Conservation (phyloP, 2,888 invertebrate genomes). For the Chloromyia formosa region DNA sequence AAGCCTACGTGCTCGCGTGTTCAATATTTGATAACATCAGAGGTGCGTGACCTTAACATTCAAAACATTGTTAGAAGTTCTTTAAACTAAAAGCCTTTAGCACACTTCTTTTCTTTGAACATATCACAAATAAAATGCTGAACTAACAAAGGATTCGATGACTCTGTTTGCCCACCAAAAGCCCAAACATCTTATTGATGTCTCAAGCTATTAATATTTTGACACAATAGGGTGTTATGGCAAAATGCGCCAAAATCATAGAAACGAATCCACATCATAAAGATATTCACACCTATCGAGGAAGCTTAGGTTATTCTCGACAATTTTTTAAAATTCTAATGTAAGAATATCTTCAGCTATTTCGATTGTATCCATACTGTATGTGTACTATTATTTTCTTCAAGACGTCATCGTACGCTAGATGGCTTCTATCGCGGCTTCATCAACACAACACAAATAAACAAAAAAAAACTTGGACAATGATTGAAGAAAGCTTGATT, state of each 20-base stretch:
- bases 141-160: too few relatives aligned
- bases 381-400: conserved; percentile 29
- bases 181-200: not conserved
- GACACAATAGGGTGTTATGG: not conserved
- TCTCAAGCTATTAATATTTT: conserved; percentile 17
- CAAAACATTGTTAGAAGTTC: too few relatives aligned
- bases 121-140: too few relatives aligned
- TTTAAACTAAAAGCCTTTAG: too few relatives aligned
- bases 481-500: too few relatives aligned
- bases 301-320: too few relatives aligned
- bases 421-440: conserved; percentile 13
- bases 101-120: too few relatives aligned
- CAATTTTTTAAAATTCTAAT: not conserved
- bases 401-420: conserved; percentile 36
- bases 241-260: conserved; percentile 28
- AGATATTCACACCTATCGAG: conserved; percentile 16
- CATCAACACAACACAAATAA: not conserved
- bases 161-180: not conserved
- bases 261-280: conserved; percentile 8
- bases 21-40: too few relatives aligned
- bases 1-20: too few relatives aligned
- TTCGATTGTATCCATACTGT: too few relatives aligned
- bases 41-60: too few relatives aligned
- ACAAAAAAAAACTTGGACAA: too few relatives aligned
- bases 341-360: not conserved